Evolutionary conservation across 2,888 invertebrate genomes (phyloP), one percentile per base, ranked within the genome.

Genomic region (Plutella xylostella): DNA sequence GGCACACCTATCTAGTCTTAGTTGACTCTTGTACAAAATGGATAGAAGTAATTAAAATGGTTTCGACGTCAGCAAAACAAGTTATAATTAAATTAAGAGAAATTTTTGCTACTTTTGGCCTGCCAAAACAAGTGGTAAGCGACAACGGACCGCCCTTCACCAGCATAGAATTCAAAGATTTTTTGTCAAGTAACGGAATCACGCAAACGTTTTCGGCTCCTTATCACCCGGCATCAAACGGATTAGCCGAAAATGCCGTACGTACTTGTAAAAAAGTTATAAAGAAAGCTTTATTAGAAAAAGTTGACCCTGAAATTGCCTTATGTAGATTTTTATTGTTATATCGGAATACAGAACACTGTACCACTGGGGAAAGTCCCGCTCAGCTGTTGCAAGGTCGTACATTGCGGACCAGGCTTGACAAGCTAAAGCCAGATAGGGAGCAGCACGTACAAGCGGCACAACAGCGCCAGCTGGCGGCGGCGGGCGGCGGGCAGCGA

Each of bases 141-240:
- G 42, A 38, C 25, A 46, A 46, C 14, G 38, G 38, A 3, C 20
- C 38, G 1, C 40, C 43, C n/a, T 50, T 46, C 33, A n/a, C 43
- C 1, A 48, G 48, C 17, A 1, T 3, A 0, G 46, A 46, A 17
- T 48, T 48, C 28, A 3, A 18, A 4, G 11, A 7, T 1, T 50
- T 48, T 15, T 14, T 47, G 4, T 14, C n/a, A 0, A 21, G 15
- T 1, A 40, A 46, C 18, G 40, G 41, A 0, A 19, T 48, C 2
- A 30, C 38, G 20, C 46, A 50, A 14, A 31, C 38, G 9, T 46
- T 43, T 14, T 38, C 45, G 7, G 34, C 47, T 20, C 44, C 46
- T 2, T 47, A 49, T 22, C 47, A 47, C 18, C 43, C 47, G n/a
- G 20, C 44, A 1, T 48, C 46, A 7, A 47, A 47, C 21, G 46